These are phyloP conservation scores for Synanthedon andrenaeformis DNA, from an alignment of 2,888 invertebrate species.

Conservation along the genomic window DNA sequence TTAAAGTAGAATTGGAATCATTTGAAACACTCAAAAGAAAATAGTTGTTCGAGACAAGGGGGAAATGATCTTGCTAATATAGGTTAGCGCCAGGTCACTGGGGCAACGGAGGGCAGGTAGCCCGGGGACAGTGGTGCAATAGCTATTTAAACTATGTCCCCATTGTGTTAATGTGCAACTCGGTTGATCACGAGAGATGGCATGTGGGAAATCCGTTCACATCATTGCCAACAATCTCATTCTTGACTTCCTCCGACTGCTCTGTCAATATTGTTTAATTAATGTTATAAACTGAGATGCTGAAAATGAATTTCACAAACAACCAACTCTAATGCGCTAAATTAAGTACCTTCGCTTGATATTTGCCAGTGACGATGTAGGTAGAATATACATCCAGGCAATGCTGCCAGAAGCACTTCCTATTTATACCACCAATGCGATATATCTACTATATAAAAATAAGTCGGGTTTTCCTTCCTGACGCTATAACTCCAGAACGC, in stretches of 20 bases:
- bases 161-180: not conserved
- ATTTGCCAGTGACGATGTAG: conserved; percentile 14
- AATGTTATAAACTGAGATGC: not conserved
- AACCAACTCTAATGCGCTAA: not conserved
- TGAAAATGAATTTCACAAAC: not conserved
- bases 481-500: no score
- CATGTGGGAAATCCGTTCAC: conserved; percentile 11
- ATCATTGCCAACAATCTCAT: conserved; percentile 12
- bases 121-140: conserved; percentile 1
- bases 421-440: conserved; percentile 7
- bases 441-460: no score
- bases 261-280: not conserved
- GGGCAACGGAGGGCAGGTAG: conserved; percentile 6
- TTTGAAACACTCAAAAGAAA: no score
- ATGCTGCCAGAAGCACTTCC: conserved; percentile 7
- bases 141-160: not conserved
- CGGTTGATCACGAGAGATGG: conserved; percentile 10
- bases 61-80: not conserved
- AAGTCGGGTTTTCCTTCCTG: no score
- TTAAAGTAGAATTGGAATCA: no score
- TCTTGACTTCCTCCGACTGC: not conserved
- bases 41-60: not conserved
- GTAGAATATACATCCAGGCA: conserved; percentile 11
- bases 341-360: conserved; percentile 6
- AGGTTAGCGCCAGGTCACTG: not conserved